A percentile compares a stretch with the other conserved stretches of the same genome.
These are phyloP conservation scores for Cydia amplana DNA, from an alignment of 1,140 invertebrate species.

Conservation along the genomic window DNA sequence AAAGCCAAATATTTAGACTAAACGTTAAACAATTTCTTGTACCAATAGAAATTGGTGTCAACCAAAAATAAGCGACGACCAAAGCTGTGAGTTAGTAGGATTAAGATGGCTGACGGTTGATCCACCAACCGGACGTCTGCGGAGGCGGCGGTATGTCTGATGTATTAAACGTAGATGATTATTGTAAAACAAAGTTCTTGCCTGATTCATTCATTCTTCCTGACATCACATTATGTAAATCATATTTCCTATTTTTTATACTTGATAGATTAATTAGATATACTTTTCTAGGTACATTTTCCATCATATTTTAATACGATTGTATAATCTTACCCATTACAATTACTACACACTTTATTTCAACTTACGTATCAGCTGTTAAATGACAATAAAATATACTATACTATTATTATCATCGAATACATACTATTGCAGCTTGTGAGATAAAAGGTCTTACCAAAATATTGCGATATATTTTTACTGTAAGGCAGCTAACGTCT, in stretches of 20 bases:
- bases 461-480: conserved; percentile 32
- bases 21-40: conserved; percentile 43
- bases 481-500: conserved; percentile 31
- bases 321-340: conserved; percentile 29
- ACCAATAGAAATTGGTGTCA: conserved; percentile 53
- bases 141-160: background rate
- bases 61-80: conserved; percentile 71
- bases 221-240: conserved; percentile 46
- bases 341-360: conserved; percentile 21
- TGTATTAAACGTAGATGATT: conserved; percentile 38
- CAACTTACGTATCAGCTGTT: conserved; percentile 52
- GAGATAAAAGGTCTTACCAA: conserved; percentile 26
- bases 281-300: conserved; percentile 45
- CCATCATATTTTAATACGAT: conserved; percentile 42
- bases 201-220: conserved; percentile 60
- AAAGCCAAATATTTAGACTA: conserved; percentile 55
- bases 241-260: conserved; percentile 53
- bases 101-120: conserved; percentile 47
- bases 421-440: conserved; percentile 16
- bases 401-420: conserved; percentile 23
- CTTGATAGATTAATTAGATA: conserved; percentile 43
- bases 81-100: conserved; percentile 71
- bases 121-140: background rate
- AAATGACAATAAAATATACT: conserved; percentile 60
- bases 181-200: conserved; percentile 61